Evolutionary conservation across 2,113 vertebrate genomes (phyloP), one percentile per base, ranked within the genome.

Genomic region (Prolemur simus): DNA sequence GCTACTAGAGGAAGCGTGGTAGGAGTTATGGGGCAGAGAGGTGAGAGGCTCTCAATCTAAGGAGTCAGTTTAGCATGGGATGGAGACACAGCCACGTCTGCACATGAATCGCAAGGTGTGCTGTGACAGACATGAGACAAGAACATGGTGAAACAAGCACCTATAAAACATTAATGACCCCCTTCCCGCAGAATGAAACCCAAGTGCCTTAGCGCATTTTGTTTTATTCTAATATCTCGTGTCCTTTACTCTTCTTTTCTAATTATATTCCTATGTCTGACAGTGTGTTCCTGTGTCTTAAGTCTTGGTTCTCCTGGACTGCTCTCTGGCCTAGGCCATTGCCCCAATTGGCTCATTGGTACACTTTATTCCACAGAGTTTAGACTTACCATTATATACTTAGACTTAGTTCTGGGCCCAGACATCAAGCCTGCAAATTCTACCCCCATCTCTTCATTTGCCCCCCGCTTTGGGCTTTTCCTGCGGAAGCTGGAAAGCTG

Each of bases 381-480:
- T 68, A 91, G 82, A 52, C 18, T 49, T 83, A 34, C 7, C 21
- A 11, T 78, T 84, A 58, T 42, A 52, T 47, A 73, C 56, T 63
- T 66, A 69, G 66, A 64, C 42, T 80, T 15, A 66, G 77, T 96
- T 87, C 63, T 95, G 60, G 73, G 39, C 34, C 68, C 69, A 89
- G 49, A 89, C 18, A 77, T 49, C 96, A 92, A 69, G 64, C 54
- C 78, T 96, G 78, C n/a, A 87, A 76, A 60, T 60, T 94, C 52
- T 34, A 49, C 52, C 52, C 34, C 85, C 37, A 7, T 15, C 39
- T 92, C 60, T 94, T 86, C 95, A 87, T 78, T 69, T 84, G 77
- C 39, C 20, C 91, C 39, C 69, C 5, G 25, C 52, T 87, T 95
- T 42, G 80, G 81, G 94, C 25, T 81, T 94, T 63, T 81, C 29